Conservation (phyloP, 2,888 invertebrate species). For the Epiblema foenella region DNA sequence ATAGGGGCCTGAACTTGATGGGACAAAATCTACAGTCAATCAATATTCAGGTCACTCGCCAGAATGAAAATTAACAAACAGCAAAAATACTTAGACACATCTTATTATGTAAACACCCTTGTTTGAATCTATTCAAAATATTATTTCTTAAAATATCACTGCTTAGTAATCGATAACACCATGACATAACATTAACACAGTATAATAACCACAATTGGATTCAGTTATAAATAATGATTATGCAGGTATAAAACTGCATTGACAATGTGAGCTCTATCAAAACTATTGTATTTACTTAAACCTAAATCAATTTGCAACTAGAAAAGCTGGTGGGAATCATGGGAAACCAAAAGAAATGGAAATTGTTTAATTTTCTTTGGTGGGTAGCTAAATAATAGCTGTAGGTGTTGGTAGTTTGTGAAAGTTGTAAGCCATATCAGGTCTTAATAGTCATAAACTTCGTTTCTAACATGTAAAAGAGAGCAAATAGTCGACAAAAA, state of each 20-base stretch:
- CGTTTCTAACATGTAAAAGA: neutral
- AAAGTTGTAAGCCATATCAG: conserved; percentile 10
- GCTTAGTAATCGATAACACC: conserved; percentile 3
- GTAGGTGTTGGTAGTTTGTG: neutral
- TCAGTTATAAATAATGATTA: conserved; percentile 26
- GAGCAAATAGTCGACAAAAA: conserved; percentile 6
- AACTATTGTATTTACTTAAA: neutral
- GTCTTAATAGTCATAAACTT: neutral
- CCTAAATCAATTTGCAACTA: neutral
- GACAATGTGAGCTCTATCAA: neutral
- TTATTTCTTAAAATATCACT: neutral
- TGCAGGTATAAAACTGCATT: conserved; percentile 27
- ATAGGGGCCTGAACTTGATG: no score
- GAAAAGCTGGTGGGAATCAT: neutral
- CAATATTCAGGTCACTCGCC: no score
- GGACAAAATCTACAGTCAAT: no score
- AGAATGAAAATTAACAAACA: neutral
- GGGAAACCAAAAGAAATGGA: conserved; percentile 5
- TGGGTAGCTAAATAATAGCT: conserved; percentile 25
- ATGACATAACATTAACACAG: conserved; percentile 1
- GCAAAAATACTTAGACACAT: neutral
- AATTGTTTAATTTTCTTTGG: conserved; percentile 15
- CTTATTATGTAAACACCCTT: neutral
- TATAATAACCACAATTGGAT: neutral
- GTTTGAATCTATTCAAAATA: neutral